phyloP scores from a whole-genome alignment of 1,140 invertebrate genomes.

The Pectinophora gossypiella region DNA sequence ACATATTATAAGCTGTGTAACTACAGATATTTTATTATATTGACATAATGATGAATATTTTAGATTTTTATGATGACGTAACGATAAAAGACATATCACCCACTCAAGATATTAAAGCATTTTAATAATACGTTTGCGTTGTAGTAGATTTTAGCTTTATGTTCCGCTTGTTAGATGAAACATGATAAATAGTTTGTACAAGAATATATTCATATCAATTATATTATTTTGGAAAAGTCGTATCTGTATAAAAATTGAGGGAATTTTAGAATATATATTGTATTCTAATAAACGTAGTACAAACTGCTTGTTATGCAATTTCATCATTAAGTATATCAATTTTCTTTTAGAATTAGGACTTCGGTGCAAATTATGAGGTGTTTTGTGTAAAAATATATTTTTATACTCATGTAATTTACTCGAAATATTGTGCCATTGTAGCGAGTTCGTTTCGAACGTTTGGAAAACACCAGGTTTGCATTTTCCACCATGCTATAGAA shows the following conservation, averaged over 20 bases:
- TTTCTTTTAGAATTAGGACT: slow-evolving; percentile 5
- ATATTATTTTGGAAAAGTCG: no score
- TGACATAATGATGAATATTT: neutral
- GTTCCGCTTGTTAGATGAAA: neutral
- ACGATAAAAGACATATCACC: slow-evolving; percentile 3
- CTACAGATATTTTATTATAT: neutral
- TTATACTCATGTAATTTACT: slow-evolving; percentile 40
- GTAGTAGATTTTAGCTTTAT: neutral
- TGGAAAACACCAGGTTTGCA: neutral
- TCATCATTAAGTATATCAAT: neutral
- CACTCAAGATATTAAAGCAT: slow-evolving; percentile 1
- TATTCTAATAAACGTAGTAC: neutral
- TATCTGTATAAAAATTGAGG: neutral
- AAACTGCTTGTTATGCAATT: neutral
- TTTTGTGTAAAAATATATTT: slow-evolving; percentile 11
- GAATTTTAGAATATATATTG: neutral
- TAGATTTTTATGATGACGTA: neutral
- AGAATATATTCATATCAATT: neutral
- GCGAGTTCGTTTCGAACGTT: slow-evolving; percentile 9
- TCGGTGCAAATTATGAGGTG: slow-evolving; percentile 14
- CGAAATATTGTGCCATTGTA: slow-evolving; percentile 51
- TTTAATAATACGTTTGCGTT: neutral
- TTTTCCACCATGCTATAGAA: neutral
- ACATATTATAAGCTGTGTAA: neutral
- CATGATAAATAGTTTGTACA: neutral